Conservation (phyloP, 2,113 vertebrate genomes). For the Orycteropus afer region DNA sequence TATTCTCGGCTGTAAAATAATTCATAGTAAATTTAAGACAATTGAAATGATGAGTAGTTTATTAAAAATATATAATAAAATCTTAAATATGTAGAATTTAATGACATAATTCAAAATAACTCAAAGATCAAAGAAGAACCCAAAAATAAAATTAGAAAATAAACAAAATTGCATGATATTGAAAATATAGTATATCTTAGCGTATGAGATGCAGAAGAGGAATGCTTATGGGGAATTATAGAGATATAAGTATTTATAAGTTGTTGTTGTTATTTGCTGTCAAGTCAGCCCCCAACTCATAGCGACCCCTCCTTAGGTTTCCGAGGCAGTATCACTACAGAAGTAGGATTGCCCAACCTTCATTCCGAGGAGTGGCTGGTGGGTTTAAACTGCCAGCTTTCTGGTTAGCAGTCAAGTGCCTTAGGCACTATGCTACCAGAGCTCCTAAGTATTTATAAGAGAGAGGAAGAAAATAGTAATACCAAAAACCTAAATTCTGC, state of each 20-base stretch:
- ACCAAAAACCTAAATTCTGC: not conserved
- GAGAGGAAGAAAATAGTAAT: not conserved
- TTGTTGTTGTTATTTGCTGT: no score
- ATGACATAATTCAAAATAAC: not conserved
- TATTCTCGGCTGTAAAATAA: not conserved
- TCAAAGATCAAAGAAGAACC: not conserved
- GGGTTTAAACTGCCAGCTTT: no score
- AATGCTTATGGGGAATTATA: not conserved
- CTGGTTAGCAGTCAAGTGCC: no score
- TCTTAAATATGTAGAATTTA: not conserved
- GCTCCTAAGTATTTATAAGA: not conserved
- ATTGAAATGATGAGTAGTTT: not conserved
- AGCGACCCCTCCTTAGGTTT: no score
- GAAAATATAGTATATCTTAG: not conserved
- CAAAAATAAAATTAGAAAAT: not conserved
- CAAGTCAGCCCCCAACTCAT: no score
- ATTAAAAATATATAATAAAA: not conserved
- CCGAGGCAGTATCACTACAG: no score
- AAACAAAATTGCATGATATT: not conserved
- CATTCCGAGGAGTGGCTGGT: no score
- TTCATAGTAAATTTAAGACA: not conserved
- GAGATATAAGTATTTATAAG: not conserved
- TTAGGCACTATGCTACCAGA: no score
- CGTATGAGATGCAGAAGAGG: not conserved
- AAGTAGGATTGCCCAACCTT: no score